Conservation (phyloP, 1,140 invertebrate species). For the Phymorhynchus buccinoides region DNA sequence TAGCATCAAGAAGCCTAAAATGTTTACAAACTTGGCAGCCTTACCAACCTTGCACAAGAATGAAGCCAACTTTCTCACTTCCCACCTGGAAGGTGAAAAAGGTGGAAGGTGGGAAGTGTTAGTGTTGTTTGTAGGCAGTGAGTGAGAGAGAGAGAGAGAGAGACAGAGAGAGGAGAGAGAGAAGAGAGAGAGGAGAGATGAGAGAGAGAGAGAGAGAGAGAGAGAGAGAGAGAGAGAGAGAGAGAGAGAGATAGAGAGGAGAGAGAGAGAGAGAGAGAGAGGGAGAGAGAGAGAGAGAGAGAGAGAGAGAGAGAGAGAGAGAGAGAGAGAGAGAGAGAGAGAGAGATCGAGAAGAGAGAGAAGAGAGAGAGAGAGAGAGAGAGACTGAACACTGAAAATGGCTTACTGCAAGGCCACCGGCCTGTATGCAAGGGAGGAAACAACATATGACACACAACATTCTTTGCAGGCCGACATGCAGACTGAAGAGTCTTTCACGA, state of each 20-base stretch:
- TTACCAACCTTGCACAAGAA: neutral
- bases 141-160: neutral
- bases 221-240: neutral
- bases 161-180: neutral
- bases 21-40: too few species aligned
- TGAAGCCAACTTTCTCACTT: neutral
- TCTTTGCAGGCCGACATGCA: too few species aligned
- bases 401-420: too few species aligned
- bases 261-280: neutral
- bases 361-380: too few species aligned
- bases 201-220: neutral
- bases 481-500: too few species aligned
- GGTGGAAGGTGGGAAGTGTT: neutral
- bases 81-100: neutral
- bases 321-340: too few species aligned
- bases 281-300: neutral
- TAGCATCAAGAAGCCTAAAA: too few species aligned
- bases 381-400: too few species aligned
- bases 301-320: neutral
- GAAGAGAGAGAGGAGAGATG: neutral
- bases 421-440: too few species aligned
- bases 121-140: neutral
- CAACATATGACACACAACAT: too few species aligned
- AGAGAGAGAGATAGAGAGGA: neutral
- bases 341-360: too few species aligned